Evolutionary conservation across 2,888 invertebrate genomes (phyloP), one percentile per base, ranked within the genome.

Genomic region (Girardia tigrina): DNA sequence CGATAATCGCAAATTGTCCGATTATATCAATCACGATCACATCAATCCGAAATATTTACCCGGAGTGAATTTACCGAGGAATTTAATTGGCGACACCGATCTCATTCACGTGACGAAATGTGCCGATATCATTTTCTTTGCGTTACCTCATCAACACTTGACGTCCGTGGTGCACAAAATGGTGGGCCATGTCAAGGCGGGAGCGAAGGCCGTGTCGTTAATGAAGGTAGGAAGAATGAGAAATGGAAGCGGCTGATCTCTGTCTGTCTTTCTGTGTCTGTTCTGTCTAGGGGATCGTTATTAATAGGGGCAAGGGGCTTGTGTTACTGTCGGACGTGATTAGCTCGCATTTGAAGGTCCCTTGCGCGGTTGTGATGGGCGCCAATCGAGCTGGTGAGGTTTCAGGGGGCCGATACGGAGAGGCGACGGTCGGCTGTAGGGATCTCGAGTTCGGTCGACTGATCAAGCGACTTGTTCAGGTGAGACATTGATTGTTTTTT

Each of bases 31-130:
- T 86, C 90, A 90, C 81, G 90, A 91, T 8, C 95, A 98, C 84
- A 97, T 95, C 86, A 99, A 99, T 87, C 90, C 95, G 4, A 98
- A 98, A 87, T 98, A 98, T 86, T 88, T 99, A 79, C 94, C 95
- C 28, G 95, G 95, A 29, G 91, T 92, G 84, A 90, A 89, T 84
- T 85, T 98, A 77, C 95, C 97, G 29, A 85, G 88, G 23, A 97
- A 95, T 88, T 23, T 70, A 14, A 4, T 75, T 56, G 97, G 97
- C 26, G 88, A 93, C 75, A 90, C 95, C 0, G 93, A 94, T 83
- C 88, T 94, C 28, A 88, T 90, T 12, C 91, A 93, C 76, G 90
- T 94, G 70, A 92, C 91, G 12, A 89, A 89, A 81, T 91, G 91
- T 83, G 93, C 94, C 0, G 95, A 98, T 84, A 89, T 97, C 79